Evolutionary conservation across 2,888 invertebrate species (phyloP), one percentile per base, ranked within the genome.

Genomic region (Margaritifera margaritifera): DNA sequence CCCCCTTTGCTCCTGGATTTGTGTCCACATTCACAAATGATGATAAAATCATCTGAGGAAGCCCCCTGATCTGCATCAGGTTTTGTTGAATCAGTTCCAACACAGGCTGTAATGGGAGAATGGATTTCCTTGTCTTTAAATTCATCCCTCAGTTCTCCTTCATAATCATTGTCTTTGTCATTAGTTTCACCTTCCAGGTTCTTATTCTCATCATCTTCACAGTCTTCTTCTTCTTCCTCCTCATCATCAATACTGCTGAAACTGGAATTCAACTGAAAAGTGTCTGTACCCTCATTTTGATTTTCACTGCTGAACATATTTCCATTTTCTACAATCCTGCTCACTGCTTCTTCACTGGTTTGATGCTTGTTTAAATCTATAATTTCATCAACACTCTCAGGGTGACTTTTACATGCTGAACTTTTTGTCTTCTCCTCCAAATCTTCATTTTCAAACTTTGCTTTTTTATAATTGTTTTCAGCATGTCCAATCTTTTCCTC

Each of bases 1-100:
- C 80, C 80, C 60, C 78, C 77, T 71, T 82, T 82, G 62, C 80
- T 80, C 51, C 68, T 64, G 20, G 80, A 80, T 25, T 78, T 57
- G 62, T 78, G 77, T 11, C 78, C 78, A 72, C 82, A 82, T 53
- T 70, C 50, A 18, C 56, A 53, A 62, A 72, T 70, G 8, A 42
- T 42, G 15, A 42, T 15, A 42, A 42, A 42, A 2, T 42, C 42
- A 42, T 42, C 42, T 64, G 64, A 27, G 11, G 42, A 31, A 31
- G n/a, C 42, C 15, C 42, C 42, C 15, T 42, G 42, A 42, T 42
- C 42, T 15, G 15, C 11, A 42, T 42, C 42, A 42, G 42, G 42
- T 15, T 42, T 42, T 8, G 42, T 15, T 15, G 42, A 42, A 42
- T 42, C 42, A 42, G 42, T 42, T 42, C 15, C 42, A 42, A 15